Base-by-base conservation (phyloP, 2,113 vertebrate genomes). In the Antidorcas marsupialis region DNA sequence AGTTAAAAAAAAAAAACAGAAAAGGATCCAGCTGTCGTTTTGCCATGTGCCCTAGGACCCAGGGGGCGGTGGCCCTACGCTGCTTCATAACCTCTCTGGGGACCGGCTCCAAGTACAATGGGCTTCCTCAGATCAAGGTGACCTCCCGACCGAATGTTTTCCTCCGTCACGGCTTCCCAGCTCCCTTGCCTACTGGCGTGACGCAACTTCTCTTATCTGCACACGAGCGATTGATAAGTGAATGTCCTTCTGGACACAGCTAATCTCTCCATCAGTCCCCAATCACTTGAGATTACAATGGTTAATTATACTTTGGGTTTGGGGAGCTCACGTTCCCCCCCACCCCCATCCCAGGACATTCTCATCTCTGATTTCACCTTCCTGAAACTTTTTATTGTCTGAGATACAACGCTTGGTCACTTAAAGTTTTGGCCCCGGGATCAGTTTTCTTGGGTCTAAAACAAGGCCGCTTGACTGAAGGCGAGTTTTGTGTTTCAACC, bases 91-190 rank as follows among this genome's bases (percentile, higher is more conserved):
- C 43, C 50, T 62, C 76, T 62, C 13, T 1, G 10, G 53, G 53
- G 21, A 23, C 3, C 3, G 1, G 16, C 30, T 95, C 95, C 95
- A 91, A 93, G 86, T 47, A 97, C 79, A 94, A 39, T 57, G 83
- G 95, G 53, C 43, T 92, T 95, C 86, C 94, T 97, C 28, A 81
- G 60, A 94, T 64, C 87, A 85, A 89, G 86, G 96, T 87, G 97
- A 94, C 92, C 90, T 97, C 60, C 39, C 84, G 91, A 36, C 23
- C 3, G 8, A 78, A 13, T 78, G 81, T 62, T 87, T 97, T 87
- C 39, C 88, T 74, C 43, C 28, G 17, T 87, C 6, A 19, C 1
- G 1, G 7, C 60, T 78, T 8, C 39, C 21, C 4, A 6, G n/a
- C 59, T 84, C 74, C 53, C 52, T 21, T 13, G 50, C 67, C 76